Conservation (phyloP, 2,888 invertebrate species). For the Lepidocyrtoides sp. region DNA sequence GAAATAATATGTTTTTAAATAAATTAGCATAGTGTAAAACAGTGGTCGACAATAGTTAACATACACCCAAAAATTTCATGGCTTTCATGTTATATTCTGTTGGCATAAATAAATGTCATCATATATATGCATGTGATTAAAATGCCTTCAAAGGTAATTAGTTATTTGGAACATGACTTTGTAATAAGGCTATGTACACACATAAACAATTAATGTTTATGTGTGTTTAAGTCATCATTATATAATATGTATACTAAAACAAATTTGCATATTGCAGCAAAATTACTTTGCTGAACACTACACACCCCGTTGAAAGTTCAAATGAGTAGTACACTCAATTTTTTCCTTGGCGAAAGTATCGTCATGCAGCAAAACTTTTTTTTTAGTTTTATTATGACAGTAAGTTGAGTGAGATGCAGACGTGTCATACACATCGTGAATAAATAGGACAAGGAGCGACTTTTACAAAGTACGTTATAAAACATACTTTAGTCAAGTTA, state of each 20-base stretch:
- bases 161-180: too few species aligned
- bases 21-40: background rate
- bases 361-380: background rate
- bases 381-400: background rate
- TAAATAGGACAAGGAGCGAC: constrained; percentile 49
- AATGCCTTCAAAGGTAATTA: background rate
- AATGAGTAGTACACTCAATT: background rate
- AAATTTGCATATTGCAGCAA: background rate
- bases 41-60: background rate
- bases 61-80: background rate
- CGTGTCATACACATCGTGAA: constrained; percentile 73
- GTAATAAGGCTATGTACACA: background rate
- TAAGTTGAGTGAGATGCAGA: constrained; percentile 38
- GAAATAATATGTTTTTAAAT: background rate
- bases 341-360: too few species aligned
- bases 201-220: background rate
- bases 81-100: too few species aligned
- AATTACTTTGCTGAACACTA: background rate
- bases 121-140: background rate
- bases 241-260: constrained; percentile 3
- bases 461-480: background rate
- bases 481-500: background rate
- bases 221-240: constrained; percentile 10
- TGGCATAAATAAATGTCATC: background rate
- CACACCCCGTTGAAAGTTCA: background rate